Percentiles rank a stretch among this genome's conserved stretches.
phyloP scores from a whole-genome alignment of 1,140 invertebrate genomes.

The Drosophila bifasciata region DNA sequence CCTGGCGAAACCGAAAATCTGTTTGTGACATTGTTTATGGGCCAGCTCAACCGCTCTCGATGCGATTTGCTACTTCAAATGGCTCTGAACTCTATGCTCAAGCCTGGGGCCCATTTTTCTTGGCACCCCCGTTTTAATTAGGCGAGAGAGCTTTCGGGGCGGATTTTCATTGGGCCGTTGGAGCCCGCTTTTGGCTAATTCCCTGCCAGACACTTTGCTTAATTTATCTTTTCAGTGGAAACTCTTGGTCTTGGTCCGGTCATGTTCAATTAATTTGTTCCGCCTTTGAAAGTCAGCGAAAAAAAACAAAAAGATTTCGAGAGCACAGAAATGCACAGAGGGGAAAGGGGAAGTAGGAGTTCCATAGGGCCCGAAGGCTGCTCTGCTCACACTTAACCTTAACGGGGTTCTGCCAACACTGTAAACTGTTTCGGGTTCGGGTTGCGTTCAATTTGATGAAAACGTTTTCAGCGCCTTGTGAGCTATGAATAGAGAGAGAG shows the following conservation, averaged over 20 bases:
- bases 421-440: conserved; percentile 53
- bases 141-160: conserved; percentile 52
- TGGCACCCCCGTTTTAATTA: conserved; percentile 61
- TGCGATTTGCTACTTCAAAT: conserved; percentile 4
- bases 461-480: conserved; percentile 14
- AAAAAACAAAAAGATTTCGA: conserved; percentile 33
- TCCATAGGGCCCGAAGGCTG: not conserved
- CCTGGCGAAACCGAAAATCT: conserved; percentile 13
- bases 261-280: conserved; percentile 58
- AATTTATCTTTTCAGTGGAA: conserved; percentile 52
- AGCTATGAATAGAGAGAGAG: conserved; percentile 55
- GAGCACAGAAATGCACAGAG: too few species aligned
- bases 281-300: conserved; percentile 18
- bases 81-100: conserved; percentile 3
- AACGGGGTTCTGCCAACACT: too few species aligned
- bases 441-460: conserved; percentile 28
- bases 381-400: conserved; percentile 21
- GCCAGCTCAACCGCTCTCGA: conserved; percentile 4
- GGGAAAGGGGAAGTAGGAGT: conserved; percentile 6
- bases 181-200: not conserved
- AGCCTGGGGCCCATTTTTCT: conserved; percentile 8
- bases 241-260: conserved; percentile 10
- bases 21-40: conserved; percentile 27
- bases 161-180: conserved; percentile 33
- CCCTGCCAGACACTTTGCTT: conserved; percentile 40